Evolutionary conservation across 2,113 vertebrate species (phyloP).

Genomic region (Tragelaphus buxtoni): DNA sequence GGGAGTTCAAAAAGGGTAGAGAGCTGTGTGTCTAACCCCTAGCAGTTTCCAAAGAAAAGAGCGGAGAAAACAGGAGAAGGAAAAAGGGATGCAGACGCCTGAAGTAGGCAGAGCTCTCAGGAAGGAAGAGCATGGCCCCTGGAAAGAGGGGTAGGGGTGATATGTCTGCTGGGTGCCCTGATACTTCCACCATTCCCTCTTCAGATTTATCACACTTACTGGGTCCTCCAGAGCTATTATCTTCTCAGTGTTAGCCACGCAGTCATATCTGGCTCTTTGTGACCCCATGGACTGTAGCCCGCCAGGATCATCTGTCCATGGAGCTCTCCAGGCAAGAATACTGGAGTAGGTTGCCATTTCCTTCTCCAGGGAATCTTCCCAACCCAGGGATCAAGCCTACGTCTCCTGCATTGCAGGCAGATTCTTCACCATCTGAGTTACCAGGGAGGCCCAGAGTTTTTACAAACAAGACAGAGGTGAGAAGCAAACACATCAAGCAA

Average conservation of each 20-base stretch:
- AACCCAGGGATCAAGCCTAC: neutral
- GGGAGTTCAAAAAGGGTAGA: conserved; percentile 61
- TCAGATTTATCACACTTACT: neutral
- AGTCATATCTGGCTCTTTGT: neutral
- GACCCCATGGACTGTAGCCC: neutral
- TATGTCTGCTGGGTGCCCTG: conserved; percentile 9
- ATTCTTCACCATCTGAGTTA: neutral
- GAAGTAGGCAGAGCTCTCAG: conserved; percentile 20
- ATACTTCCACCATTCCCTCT: neutral
- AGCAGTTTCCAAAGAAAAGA: conserved; percentile 49
- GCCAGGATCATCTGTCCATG: neutral
- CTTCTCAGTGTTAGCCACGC: neutral
- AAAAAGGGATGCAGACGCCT: conserved; percentile 7
- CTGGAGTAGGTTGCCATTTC: neutral
- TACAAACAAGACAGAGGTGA: conserved; percentile 10
- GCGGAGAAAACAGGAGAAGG: neutral
- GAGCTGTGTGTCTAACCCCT: conserved; percentile 58
- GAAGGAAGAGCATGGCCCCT: conserved; percentile 17
- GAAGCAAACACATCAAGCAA: neutral
- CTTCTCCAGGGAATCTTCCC: neutral
- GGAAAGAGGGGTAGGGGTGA: neutral
- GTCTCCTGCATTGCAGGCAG: neutral
- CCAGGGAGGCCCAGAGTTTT: neutral
- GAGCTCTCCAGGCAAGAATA: neutral
- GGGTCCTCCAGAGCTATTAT: neutral